Evolutionary conservation across 1,140 invertebrate genomes (phyloP).

Genomic region (Gerris buenoi): DNA sequence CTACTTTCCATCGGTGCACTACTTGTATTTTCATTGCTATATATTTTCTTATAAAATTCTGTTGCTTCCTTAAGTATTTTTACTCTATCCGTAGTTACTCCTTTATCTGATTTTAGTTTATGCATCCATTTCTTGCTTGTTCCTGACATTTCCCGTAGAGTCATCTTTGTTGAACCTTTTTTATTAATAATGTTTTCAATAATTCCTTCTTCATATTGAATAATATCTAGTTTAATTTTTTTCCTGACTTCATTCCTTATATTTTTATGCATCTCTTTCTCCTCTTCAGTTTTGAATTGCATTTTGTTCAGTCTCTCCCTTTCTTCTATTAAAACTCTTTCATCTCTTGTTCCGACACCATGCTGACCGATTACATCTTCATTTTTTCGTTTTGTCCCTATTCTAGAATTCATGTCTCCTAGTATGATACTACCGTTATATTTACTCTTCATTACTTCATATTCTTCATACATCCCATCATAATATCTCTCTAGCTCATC

Average conservation of each 20-base stretch:
- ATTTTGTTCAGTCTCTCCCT: not conserved
- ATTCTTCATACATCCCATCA: not conserved
- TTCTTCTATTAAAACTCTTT: constrained; percentile 1
- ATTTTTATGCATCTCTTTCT: not conserved
- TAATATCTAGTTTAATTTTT: not conserved
- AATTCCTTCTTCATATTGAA: not conserved
- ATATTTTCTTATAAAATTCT: not conserved
- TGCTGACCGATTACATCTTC: not conserved
- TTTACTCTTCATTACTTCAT: not conserved
- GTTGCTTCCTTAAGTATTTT: not conserved
- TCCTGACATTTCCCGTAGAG: constrained; percentile 2
- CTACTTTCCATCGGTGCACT: not conserved
- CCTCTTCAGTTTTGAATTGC: not conserved
- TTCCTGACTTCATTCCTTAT: not conserved
- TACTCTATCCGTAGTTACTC: not conserved
- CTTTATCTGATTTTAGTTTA: not conserved
- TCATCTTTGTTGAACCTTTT: not conserved
- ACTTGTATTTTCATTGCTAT: not conserved
- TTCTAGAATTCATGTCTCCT: not conserved
- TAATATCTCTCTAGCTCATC: not conserved
- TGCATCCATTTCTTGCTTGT: not conserved
- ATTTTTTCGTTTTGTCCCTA: not conserved
- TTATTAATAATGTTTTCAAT: not conserved
- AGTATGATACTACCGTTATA: not conserved
- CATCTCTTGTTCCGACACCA: not conserved